Evolutionary conservation across 2,113 vertebrate genomes (phyloP), one percentile per base, ranked within the genome.

Genomic region (Scalopus aquaticus): DNA sequence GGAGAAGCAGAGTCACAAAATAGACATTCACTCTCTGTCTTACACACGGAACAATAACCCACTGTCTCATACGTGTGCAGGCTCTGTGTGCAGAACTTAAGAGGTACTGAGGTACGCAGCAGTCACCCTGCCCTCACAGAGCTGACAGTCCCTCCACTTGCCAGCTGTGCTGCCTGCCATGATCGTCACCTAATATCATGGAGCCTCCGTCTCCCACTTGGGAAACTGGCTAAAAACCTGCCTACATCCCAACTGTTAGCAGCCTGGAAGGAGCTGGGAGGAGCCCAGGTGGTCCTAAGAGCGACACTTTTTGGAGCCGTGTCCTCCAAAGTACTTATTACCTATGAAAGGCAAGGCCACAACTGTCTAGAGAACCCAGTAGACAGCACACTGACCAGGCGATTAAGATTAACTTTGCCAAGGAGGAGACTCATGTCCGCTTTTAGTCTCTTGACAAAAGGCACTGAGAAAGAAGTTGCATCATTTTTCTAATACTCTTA

Each of bases 11-110:
- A 58, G 10, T 39, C 62, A 35, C 46, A 35, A 20, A 42, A 60
- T 4, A 65, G 0, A 39, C 12, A 6, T 6, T 8, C 6, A 2
- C 58, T 28, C 49, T 58, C 46, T 5, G 0, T 39, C 56, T 54
- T 20, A 35, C 0, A 35, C n/a, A 6, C 1, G 3, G 9, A 46
- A 42, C 51, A 35, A 8, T 7, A 3, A 46, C 6, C 20, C 32
- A 16, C 0, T 1, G 15, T 17, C 74, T 32, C 0, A 37, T 1
- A 0, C 0, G 11, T 0, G 22, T 2, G 7, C 22, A 39, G 16
- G 7, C 30, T 1, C 35, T 4, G 9, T 12, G 42, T 49, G 0
- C 6, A 28, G 1, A 51, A 6, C 35, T 32, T 3, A 44, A 58
- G 35, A 11, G 2, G 15, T 2, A 8, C 1, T 39, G 37, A 72